Evolutionary conservation across 2,888 invertebrate genomes (phyloP).

Genomic region (Slavum lentiscoides): DNA sequence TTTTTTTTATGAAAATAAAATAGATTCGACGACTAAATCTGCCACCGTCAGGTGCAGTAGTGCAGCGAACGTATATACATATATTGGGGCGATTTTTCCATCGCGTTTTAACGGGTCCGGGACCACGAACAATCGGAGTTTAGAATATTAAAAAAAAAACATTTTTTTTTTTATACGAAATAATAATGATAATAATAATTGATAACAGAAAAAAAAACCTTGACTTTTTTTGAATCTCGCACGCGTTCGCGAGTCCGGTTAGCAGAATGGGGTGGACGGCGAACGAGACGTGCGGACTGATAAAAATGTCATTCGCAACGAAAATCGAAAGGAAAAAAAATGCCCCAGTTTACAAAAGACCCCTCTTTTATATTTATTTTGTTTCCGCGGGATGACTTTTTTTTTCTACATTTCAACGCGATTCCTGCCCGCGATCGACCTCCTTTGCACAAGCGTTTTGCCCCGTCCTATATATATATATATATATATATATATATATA

Average conservation of each 20-base stretch:
- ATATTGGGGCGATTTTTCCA: background rate
- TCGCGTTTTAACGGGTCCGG: background rate
- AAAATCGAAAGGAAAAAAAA: background rate
- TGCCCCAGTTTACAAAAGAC: conserved; percentile 25
- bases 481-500: too few species aligned
- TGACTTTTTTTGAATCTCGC: conserved; percentile 41
- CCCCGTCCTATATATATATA: too few species aligned
- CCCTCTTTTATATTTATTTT: conserved; percentile 18
- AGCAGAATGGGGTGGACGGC: background rate
- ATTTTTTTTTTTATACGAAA: background rate
- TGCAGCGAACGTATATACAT: background rate
- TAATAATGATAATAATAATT: background rate
- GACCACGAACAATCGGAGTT: conserved; percentile 18
- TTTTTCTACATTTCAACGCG: too few species aligned
- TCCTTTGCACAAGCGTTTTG: too few species aligned
- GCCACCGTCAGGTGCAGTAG: background rate
- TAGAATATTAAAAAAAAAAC: conserved; percentile 27
- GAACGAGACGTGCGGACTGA: background rate
- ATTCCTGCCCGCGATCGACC: too few species aligned
- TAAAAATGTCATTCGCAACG: conserved; percentile 37
- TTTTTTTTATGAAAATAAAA: too few species aligned
- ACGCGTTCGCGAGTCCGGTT: conserved; percentile 23
- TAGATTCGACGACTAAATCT: conserved; percentile 14
- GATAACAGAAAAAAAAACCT: background rate
- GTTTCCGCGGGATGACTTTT: background rate